Percentiles rank a stretch among this genome's conserved stretches.
Conservation (phyloP, 2,113 vertebrate genomes). For the Eudyptes chrysolophus region DNA sequence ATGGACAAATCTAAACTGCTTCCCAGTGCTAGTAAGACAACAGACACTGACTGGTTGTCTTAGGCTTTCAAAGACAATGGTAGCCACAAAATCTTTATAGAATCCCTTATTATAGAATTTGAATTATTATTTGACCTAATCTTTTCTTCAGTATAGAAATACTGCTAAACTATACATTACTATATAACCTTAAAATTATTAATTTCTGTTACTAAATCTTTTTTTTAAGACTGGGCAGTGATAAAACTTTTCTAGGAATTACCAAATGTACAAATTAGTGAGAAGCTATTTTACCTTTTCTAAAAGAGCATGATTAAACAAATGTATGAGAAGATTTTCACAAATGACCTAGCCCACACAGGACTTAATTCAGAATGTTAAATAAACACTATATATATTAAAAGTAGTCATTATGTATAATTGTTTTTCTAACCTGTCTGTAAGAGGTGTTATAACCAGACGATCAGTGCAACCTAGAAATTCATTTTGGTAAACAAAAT, state of each 20-base stretch:
- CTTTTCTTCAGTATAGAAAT: background rate
- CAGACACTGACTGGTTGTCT: background rate
- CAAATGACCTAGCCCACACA: background rate
- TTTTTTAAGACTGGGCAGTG: background rate
- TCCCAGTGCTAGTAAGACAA: background rate
- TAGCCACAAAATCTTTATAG: background rate
- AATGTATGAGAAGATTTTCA: background rate
- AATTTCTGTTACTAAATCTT: background rate
- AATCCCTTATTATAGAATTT: background rate
- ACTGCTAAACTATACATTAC: background rate
- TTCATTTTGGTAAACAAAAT: slow-evolving; percentile 91
- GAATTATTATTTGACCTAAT: background rate
- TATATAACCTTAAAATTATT: background rate
- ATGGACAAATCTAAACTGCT: background rate
- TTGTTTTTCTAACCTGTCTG: slow-evolving; percentile 80
- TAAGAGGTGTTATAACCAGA: slow-evolving; percentile 92
- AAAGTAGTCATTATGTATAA: background rate
- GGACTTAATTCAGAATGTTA: background rate
- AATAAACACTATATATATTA: background rate
- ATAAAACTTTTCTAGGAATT: background rate
- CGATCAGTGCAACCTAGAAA: slow-evolving; percentile 92
- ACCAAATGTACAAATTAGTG: background rate
- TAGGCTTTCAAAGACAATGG: background rate
- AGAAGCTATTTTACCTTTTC: background rate
- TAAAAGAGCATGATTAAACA: background rate